phyloP scores from a whole-genome alignment of 2,888 invertebrate species.

The Sinohyriopsis cumingii region DNA sequence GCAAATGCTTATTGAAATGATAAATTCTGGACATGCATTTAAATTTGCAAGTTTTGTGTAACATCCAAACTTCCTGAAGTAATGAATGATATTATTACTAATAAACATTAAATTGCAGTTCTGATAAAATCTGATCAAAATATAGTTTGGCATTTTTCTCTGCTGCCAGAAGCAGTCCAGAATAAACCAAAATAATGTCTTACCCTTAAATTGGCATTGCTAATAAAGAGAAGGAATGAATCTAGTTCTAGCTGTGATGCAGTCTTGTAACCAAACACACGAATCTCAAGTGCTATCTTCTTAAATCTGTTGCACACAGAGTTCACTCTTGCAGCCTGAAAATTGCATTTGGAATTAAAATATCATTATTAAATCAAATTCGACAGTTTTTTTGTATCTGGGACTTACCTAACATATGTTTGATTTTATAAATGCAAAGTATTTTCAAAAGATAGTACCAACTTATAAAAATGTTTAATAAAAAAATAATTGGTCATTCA shows the following conservation, averaged over 20 bases:
- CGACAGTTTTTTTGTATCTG: no score
- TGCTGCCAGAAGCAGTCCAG: neutral
- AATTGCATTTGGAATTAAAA: neutral
- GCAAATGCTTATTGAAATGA: no score
- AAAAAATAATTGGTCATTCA: no score
- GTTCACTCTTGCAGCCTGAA: constrained; percentile 70
- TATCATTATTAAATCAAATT: neutral
- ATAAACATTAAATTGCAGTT: no score
- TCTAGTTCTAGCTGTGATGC: constrained; percentile 67
- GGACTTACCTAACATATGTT: no score
- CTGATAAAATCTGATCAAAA: neutral
- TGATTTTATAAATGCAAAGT: no score
- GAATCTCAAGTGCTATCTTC: constrained; percentile 68
- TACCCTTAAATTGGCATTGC: constrained; percentile 65
- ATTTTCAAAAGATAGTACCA: no score
- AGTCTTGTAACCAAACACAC: constrained; percentile 70
- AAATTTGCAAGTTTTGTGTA: no score
- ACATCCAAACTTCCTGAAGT: no score
- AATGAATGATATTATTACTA: no score
- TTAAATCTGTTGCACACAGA: constrained; percentile 67
- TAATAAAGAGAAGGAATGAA: constrained; percentile 69
- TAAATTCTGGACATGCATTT: no score
- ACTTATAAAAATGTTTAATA: no score
- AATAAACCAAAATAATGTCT: constrained; percentile 13
- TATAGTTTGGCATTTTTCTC: neutral